Evolutionary conservation across 2,797 vertebrate species (phyloP).

Genomic region (Crypturellus tataupa): DNA sequence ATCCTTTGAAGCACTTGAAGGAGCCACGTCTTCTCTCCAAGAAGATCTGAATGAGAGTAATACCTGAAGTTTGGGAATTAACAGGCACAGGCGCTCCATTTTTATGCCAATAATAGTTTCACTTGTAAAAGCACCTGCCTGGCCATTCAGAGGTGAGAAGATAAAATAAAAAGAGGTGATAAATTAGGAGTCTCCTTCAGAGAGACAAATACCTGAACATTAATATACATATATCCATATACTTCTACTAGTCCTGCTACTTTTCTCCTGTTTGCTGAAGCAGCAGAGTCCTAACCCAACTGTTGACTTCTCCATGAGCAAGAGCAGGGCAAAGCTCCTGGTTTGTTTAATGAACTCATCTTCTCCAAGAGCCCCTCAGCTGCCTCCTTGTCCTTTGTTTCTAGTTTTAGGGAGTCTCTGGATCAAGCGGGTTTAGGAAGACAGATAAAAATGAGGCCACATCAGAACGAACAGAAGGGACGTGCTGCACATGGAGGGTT

Average conservation of each 20-base stretch:
- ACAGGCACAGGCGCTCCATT: neutral
- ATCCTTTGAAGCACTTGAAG: neutral
- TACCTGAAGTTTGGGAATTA: neutral
- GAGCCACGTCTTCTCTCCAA: neutral
- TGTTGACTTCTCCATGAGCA: neutral
- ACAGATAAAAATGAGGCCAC: neutral
- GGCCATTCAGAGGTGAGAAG: neutral
- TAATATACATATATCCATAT: neutral
- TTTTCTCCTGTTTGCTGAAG: neutral
- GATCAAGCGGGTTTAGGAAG: neutral
- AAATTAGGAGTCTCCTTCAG: neutral
- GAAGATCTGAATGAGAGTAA: neutral
- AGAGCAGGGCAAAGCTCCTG: neutral
- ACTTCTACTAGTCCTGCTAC: neutral
- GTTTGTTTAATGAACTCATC: neutral
- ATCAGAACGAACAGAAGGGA: neutral
- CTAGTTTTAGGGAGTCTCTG: neutral
- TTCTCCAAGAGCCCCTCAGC: neutral
- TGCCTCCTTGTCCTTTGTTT: neutral
- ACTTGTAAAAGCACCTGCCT: accelerated
- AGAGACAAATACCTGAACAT: neutral
- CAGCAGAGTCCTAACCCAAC: neutral
- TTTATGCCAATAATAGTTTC: neutral
- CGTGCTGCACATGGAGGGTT: neutral
- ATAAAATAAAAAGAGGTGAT: neutral